Base-by-base conservation (phyloP, 2,113 vertebrate genomes). In the Lonchura striata region DNA sequence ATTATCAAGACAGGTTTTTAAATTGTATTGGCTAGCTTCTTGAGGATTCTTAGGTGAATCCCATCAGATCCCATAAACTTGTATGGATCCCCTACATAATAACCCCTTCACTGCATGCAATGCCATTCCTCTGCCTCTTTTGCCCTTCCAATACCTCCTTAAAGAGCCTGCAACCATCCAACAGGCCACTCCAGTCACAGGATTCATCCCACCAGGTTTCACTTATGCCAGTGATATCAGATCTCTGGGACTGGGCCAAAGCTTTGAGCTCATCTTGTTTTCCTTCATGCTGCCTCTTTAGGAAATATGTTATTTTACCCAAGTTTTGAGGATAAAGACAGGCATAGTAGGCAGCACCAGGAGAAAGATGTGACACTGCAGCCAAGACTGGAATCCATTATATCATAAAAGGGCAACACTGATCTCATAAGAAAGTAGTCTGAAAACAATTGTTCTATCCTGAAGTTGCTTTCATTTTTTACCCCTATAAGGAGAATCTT, bases 311-410 rank as follows among this genome's bases (percentile, higher is more conserved):
- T 39, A 35, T 41, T 90, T 84, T 64, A 8, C 23, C 60, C 8
- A 61, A 10, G 12, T 63, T 63, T 69, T 71, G 28, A 61, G n/a
- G 33, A 79, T 61, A n/a, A 85, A 56, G 27, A 28, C 16, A 49
- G 35, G 7, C 22, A 64, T 54, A n/a, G 3, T 14, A 31, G 30
- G 19, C 0, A 1, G 46, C 2, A 2, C 12, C 18, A 53, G 27
- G 23, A 64, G 30, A 71, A 88, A 64, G 35, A 19, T 69, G 28
- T n/a, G n/a, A 65, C 33, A 28, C 3, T 31, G 19, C 49, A 72
- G 41, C 24, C 47, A 44, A 18, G 20, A 25, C 39, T 77, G 20
- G 35, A 84, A 46, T 41, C 25, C 9, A 10, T 33, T 52, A 24
- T 11, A 50, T 21, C 21, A 59, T 19, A 3, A 20, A 74, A 61